Conservation (phyloP, 2,888 invertebrate genomes). For the Euzetes globulus region DNA sequence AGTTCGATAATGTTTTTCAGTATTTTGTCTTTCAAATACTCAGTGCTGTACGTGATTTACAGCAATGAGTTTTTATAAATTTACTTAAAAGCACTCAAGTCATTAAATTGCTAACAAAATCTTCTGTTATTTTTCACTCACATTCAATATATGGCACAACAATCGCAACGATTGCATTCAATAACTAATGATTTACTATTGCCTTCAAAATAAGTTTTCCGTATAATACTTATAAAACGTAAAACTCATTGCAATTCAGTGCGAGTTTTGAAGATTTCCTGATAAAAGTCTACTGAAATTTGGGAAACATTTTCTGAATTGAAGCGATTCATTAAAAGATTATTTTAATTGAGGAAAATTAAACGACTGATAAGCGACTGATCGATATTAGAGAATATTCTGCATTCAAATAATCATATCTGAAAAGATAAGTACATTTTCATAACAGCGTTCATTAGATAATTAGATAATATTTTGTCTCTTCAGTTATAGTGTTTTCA, state of each 20-base stretch:
- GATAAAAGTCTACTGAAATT: neutral
- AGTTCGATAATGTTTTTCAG: neutral
- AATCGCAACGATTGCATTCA: neutral
- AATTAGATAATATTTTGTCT: neutral
- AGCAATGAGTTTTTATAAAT: conserved; percentile 3
- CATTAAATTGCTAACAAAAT: neutral
- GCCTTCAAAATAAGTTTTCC: neutral
- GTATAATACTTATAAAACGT: neutral
- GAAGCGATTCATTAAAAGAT: too few relatives aligned
- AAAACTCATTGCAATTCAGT: neutral
- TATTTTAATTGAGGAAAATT: too few relatives aligned
- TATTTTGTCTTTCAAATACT: neutral
- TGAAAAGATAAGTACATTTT: neutral
- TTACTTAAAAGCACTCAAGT: conserved; percentile 10
- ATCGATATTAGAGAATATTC: neutral
- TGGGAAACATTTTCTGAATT: too few relatives aligned
- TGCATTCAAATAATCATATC: neutral
- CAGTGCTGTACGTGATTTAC: neutral
- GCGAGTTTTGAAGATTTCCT: neutral
- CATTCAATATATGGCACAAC: neutral
- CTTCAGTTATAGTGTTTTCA: neutral
- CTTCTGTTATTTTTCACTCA: neutral
- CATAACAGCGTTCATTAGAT: neutral
- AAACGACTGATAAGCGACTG: neutral
- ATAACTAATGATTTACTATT: conserved; percentile 5